Evolutionary conservation across 2,888 invertebrate species (phyloP), one percentile per base, ranked within the genome.

Genomic region (Metellina segmentata): DNA sequence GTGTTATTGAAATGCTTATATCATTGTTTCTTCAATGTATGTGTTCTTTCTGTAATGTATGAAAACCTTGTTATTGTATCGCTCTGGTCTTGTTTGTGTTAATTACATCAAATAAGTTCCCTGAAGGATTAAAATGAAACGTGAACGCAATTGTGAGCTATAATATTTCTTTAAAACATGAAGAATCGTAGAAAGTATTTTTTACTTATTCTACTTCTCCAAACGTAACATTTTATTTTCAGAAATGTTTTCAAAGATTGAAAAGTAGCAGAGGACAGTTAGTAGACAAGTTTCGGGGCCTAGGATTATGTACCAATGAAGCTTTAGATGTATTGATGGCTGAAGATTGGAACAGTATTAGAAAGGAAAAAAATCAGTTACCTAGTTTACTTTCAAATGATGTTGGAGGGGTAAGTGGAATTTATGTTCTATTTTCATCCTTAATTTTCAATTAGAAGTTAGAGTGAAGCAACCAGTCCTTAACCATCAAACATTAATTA

Each of bases 201-300:
- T n/a, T n/a, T 34, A 34, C 34, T 34, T 34, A 34, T 4, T 34
- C 34, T 2, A 34, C 34, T 34, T 34, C 4, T 34, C 4, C 34
- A 34, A 34, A 34, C 34, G 1, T 34, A 4, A 4, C 34, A 34
- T 34, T 34, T 34, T 34, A 19, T 49, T 88, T 89, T 52, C 52
- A 92, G 92, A 88, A 53, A 69, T 92, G 92, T 52, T 51, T 85
- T 20, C 85, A 92, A 61, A 75, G 89, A 61, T 49, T 92, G 0
- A 70, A 74, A 52, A 81, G 53, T 20, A 92, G 85, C 75, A 89
- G 92, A n/a, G 34, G 85, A 16, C 34, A 77, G 81, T 77, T 92
- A 34, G 85, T 92, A 19, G 89, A 92, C 52, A 87, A 89, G 53
- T 92, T 92, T n/a, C 89, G 92, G 19, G 85, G 85, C 69, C 19